Conservation (phyloP, 2,113 vertebrate species). For the Trichomycterus rosablanca region DNA sequence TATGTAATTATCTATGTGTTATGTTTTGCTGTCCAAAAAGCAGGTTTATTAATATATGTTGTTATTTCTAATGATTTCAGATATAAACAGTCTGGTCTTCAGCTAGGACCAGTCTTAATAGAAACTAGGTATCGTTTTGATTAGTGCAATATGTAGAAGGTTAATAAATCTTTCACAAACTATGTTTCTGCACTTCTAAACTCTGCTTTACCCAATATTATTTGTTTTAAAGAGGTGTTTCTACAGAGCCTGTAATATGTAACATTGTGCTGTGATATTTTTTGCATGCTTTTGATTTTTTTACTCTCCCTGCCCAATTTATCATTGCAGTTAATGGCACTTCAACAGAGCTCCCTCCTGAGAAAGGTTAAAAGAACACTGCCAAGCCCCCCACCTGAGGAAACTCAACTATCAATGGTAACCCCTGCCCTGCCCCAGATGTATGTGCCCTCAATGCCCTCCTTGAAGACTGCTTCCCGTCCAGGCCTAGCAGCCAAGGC, state of each 20-base stretch:
- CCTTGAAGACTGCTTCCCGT: slow-evolving; percentile 71
- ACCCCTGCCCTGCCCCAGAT: slow-evolving; percentile 81
- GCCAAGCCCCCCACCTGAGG: slow-evolving; percentile 94
- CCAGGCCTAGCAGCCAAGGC: slow-evolving; percentile 80
- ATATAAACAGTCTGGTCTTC: too few relatives aligned
- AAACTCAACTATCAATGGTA: slow-evolving; percentile 83
- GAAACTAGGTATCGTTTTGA: too few relatives aligned
- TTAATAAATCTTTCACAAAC: too few relatives aligned
- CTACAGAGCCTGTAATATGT: not conserved
- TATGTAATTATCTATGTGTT: too few relatives aligned
- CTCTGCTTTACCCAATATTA: too few relatives aligned
- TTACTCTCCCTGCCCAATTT: slow-evolving; percentile 46
- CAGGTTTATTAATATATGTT: too few relatives aligned
- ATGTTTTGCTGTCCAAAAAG: too few relatives aligned
- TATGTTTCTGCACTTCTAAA: too few relatives aligned
- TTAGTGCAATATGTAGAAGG: too few relatives aligned
- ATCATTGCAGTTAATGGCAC: slow-evolving; percentile 76
- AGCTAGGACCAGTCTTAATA: too few relatives aligned
- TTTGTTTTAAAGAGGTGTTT: too few relatives aligned
- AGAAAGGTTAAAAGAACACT: slow-evolving; percentile 97
- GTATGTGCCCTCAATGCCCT: slow-evolving; percentile 78
- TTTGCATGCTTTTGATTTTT: slow-evolving; percentile 51
- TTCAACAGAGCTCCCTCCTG: slow-evolving; percentile 87
- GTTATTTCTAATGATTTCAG: too few relatives aligned
- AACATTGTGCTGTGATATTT: not conserved